Conservation (phyloP, 2,113 vertebrate species). For the human (Homo sapiens) region GRCh38 chr7:32213501-32214000, state of each 20-base stretch:
- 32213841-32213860: not conserved
- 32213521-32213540: not conserved
- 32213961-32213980: not conserved
- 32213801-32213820: not conserved
- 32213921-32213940: not conserved
- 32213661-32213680: not conserved
- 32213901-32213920: not conserved
- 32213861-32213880: not conserved
- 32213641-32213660: not conserved
- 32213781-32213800: not conserved
- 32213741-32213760: not conserved
- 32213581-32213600: not conserved
- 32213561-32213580: not conserved
- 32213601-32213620: not conserved
- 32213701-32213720: not conserved
- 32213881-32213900: not conserved
- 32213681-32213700: not conserved
- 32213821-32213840: not conserved
- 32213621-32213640: not conserved
- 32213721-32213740: not conserved
- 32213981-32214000: not conserved
- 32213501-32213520: not conserved
- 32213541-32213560: accelerated
- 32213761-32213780: not conserved
- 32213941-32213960: not conserved